A percentile compares a stretch with the other conserved stretches of the same genome.
phyloP scores from a whole-genome alignment of 1,140 invertebrate genomes.

The Planococcus citri region DNA sequence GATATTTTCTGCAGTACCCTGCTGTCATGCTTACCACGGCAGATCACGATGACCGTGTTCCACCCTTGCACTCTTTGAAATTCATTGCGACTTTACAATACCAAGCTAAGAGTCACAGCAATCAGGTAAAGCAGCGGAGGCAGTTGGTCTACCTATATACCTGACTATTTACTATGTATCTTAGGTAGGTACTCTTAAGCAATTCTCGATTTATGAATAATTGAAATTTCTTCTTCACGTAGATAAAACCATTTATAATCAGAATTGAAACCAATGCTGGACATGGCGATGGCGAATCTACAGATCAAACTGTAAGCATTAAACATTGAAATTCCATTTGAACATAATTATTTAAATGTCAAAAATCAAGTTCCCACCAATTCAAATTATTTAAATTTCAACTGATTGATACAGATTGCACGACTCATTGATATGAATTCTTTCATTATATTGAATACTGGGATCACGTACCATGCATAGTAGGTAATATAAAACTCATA shows the following conservation, averaged over 20 bases:
- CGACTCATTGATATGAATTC: too few species aligned
- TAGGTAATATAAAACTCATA: too few species aligned
- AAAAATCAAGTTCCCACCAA: too few species aligned
- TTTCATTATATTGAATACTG: too few species aligned
- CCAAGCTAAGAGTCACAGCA: conserved; percentile 43
- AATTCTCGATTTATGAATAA: not conserved
- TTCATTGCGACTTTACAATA: conserved; percentile 85
- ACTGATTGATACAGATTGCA: too few species aligned
- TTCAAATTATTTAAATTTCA: too few species aligned
- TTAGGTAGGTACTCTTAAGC: too few species aligned
- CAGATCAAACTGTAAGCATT: conserved; percentile 70
- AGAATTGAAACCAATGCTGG: conserved; percentile 89
- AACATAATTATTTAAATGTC: too few species aligned
- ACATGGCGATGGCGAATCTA: conserved; percentile 92
- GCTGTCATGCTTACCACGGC: conserved; percentile 81
- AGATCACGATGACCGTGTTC: conserved; percentile 96
- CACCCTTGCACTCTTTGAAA: conserved; percentile 90
- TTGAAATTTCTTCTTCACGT: conserved; percentile 34
- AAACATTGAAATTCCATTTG: too few species aligned
- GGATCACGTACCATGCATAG: too few species aligned
- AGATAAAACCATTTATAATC: conserved; percentile 80
- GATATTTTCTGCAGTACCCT: conserved; percentile 62
- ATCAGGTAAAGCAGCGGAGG: conserved; percentile 40
- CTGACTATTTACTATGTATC: too few species aligned
- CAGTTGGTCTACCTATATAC: too few species aligned